These are phyloP conservation scores for Notodonta ziczac DNA, from an alignment of 2,888 invertebrate genomes.

Conservation along the genomic window DNA sequence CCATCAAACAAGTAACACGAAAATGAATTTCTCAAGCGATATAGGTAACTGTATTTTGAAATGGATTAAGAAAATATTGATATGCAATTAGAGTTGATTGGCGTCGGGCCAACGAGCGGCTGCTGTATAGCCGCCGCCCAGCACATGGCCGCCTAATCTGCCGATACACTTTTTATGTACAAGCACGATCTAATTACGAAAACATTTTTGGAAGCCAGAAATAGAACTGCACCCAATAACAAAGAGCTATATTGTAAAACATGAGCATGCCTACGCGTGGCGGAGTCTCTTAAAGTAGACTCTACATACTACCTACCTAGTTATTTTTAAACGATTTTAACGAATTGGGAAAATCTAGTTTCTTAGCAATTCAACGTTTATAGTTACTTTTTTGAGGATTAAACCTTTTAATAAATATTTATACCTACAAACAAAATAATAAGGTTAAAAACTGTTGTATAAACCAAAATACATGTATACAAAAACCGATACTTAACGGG, in stretches of 20 bases:
- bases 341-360: too few relatives aligned
- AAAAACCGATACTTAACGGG: slow-evolving; percentile 47
- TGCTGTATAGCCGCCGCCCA: slow-evolving; percentile 45
- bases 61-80: slow-evolving; percentile 5
- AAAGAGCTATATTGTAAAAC: neutral
- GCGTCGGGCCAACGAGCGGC: slow-evolving; percentile 56
- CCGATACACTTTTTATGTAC: slow-evolving; percentile 43
- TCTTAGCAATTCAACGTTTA: too few relatives aligned
- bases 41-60: slow-evolving; percentile 17
- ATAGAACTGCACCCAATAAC: slow-evolving; percentile 36
- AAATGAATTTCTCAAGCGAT: neutral
- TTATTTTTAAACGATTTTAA: too few relatives aligned
- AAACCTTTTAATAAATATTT: neutral
- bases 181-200: slow-evolving; percentile 47
- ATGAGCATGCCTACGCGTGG: neutral
- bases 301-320: too few relatives aligned
- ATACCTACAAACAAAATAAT: too few relatives aligned
- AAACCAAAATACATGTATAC: neutral
- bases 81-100: slow-evolving; percentile 34
- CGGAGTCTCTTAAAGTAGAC: too few relatives aligned
- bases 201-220: slow-evolving; percentile 45
- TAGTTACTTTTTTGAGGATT: too few relatives aligned
- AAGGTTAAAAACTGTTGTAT: neutral
- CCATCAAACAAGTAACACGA: neutral
- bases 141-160: slow-evolving; percentile 69